Percentiles rank a stretch among this genome's conserved stretches.
Evolutionary conservation across 2,113 vertebrate species (phyloP).

Genomic region (Cyanocitta stelleri): DNA sequence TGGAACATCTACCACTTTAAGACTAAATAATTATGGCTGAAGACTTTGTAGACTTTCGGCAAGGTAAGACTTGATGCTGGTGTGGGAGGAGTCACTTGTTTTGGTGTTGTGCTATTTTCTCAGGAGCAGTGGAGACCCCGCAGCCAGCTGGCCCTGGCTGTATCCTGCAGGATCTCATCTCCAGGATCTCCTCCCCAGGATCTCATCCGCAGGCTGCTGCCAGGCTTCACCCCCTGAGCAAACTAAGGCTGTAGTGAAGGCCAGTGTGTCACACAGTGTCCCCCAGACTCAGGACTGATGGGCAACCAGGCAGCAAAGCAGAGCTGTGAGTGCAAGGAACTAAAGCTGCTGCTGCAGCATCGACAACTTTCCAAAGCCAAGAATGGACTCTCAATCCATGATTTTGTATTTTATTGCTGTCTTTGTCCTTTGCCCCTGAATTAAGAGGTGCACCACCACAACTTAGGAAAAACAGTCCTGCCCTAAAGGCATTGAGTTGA

Average conservation of each 20-base stretch:
- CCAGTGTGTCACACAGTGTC: neutral
- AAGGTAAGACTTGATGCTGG: neutral
- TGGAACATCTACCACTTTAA: neutral
- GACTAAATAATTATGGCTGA: neutral
- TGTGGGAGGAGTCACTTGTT: neutral
- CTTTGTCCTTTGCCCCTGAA: neutral
- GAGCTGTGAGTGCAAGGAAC: neutral
- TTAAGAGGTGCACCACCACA: neutral
- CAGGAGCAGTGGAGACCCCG: neutral
- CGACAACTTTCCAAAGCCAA: neutral
- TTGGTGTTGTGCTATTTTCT: neutral
- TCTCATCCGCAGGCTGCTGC: neutral
- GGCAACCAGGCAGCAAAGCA: neutral
- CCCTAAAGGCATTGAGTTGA: neutral
- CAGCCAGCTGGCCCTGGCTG: neutral
- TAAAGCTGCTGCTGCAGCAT: neutral
- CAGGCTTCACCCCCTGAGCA: neutral
- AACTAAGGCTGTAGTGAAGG: neutral
- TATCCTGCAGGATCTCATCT: neutral
- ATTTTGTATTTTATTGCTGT: neutral
- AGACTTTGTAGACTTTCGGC: neutral
- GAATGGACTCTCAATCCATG: neutral
- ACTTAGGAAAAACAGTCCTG: neutral
- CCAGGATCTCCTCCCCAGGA: neutral
- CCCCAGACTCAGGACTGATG: neutral